Conservation (phyloP, 2,888 invertebrate genomes). For the Cancer borealis region DNA sequence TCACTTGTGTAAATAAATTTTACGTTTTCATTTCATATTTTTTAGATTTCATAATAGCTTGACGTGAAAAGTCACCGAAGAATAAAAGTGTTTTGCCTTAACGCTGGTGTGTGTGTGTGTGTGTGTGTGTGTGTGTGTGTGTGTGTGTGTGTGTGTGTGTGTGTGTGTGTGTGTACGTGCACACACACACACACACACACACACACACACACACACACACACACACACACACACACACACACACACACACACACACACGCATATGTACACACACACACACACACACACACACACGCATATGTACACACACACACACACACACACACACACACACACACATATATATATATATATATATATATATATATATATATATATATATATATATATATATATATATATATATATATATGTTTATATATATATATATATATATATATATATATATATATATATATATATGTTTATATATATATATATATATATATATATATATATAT, state of each 20-base stretch:
- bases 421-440: no score
- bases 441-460: background rate
- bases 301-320: background rate
- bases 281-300: background rate
- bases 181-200: no score
- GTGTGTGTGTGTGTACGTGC: background rate
- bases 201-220: background rate
- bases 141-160: constrained; percentile 43
- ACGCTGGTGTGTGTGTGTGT: background rate
- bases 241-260: no score
- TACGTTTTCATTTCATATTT: background rate
- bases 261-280: background rate
- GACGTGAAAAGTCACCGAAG: background rate
- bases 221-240: background rate
- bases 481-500: background rate
- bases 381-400: no score
- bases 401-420: no score
- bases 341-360: no score
- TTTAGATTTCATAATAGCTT: background rate
- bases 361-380: no score
- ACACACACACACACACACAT: background rate
- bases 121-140: background rate
- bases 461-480: background rate
- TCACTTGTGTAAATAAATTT: constrained; percentile 8
- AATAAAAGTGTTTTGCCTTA: constrained; percentile 3